Evolutionary conservation across 2,113 vertebrate genomes (phyloP), one percentile per base, ranked within the genome.

Genomic region (Amblyopsis rosae): DNA sequence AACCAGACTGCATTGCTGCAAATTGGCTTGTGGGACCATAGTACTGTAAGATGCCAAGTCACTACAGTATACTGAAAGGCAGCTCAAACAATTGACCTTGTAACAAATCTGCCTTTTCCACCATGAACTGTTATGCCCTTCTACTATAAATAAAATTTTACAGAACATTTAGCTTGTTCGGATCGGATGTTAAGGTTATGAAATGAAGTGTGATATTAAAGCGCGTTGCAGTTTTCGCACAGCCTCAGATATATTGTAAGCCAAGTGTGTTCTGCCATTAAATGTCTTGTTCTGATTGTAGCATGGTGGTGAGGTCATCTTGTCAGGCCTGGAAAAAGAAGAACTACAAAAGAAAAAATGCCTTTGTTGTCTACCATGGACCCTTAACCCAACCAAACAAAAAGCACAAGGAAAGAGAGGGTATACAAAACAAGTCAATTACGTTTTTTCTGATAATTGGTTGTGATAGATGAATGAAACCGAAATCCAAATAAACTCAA

Each of bases 391-490:
- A 53, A 54, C 51, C 32, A 57, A 77, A 77, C 59, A 77, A 51
- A 66, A 61, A 57, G 58, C n/a, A 53, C 35, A 71, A 74, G 65
- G 70, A 76, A 66, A 80, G 56, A 86, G 60, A 66, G 75, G 71
- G 62, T 69, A 78, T 85, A 87, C 81, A 90, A 65, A 90, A 89
- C 82, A 88, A 70, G 55, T 62, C 58, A 76, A 72, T 87, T 88
- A 85, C 73, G 69, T 33, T 53, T 70, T 13, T 50, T 68, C 51
- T 80, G 66, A 84, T 90, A 85, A 88, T 85, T 83, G 86, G 77
- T 72, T 59, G 49, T 68, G 73, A 85, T 80, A 77, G 78, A 88
- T 82, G 81, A 84, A 80, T 82, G 86, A 78, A 83, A 81, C 69
- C 74, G 33, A 70, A 82, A 76, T 82, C 77, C 77, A 90, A 86